Evolutionary conservation across 2,113 vertebrate genomes (phyloP).

Genomic region (Prunella himalayana): DNA sequence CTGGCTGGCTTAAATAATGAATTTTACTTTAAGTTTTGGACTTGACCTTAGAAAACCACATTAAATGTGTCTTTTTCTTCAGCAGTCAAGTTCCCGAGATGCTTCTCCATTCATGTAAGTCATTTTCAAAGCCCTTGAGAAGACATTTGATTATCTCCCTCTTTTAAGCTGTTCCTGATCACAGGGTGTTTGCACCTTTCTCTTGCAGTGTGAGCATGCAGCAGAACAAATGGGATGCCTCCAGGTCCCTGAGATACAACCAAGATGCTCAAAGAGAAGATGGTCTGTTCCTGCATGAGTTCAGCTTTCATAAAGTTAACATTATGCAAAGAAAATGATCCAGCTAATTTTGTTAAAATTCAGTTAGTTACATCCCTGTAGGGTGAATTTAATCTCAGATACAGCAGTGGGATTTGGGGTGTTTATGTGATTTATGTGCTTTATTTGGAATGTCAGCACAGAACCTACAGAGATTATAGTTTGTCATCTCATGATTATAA

Average conservation of each 20-base stretch:
- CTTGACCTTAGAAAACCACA: neutral
- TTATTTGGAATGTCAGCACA: neutral
- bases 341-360: neutral
- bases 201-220: conserved; percentile 85
- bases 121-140: neutral
- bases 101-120: conserved; percentile 91
- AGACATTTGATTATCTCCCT: neutral
- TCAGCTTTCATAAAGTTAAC: neutral
- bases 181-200: neutral
- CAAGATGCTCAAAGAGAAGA: conserved; percentile 97
- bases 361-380: neutral
- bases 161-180: neutral
- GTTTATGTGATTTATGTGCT: neutral
- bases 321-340: neutral
- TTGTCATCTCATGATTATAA: neutral
- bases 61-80: neutral
- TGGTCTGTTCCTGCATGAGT: conserved; percentile 69
- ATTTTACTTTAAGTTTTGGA: neutral
- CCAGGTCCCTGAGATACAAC: conserved; percentile 91
- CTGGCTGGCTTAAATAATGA: neutral
- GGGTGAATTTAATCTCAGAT: neutral
- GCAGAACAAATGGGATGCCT: conserved; percentile 94
- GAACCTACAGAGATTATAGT: neutral
- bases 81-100: conserved; percentile 82
- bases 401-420: neutral